phyloP scores from a whole-genome alignment of 2,888 invertebrate species.

The Tanytarsus gracilentus region DNA sequence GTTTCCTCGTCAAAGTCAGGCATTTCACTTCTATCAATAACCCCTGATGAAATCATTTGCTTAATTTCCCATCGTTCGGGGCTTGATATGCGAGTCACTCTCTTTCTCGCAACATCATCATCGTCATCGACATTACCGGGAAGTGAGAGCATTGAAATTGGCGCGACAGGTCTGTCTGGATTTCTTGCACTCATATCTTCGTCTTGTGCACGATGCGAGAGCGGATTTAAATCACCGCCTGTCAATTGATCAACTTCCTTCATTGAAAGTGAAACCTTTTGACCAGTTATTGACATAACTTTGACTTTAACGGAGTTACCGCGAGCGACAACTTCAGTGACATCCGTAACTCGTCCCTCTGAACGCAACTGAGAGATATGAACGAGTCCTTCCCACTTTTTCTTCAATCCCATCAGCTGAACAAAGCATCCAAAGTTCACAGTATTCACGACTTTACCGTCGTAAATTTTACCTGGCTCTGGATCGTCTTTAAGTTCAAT shows the following conservation, averaged over 20 bases:
- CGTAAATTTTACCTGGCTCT: conserved; percentile 76
- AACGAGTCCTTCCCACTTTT: conserved; percentile 90
- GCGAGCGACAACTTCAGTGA: conserved; percentile 83
- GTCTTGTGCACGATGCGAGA: conserved; percentile 55
- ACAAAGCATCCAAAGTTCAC: conserved; percentile 99
- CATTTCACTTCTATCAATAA: conserved; percentile 83
- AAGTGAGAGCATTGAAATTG: conserved; percentile 49
- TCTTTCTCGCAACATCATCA: conserved; percentile 70
- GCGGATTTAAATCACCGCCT: conserved; percentile 90
- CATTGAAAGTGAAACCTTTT: conserved; percentile 92
- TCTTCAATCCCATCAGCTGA: conserved; percentile 81
- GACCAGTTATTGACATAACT: conserved; percentile 85
- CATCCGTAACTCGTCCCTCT: conserved; percentile 89
- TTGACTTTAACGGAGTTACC: conserved; percentile 88
- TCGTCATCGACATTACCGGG: conserved; percentile 58
- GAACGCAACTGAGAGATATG: conserved; percentile 91
- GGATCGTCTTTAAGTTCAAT: conserved; percentile 53
- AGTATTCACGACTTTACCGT: conserved; percentile 88
- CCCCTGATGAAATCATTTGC: conserved; percentile 91
- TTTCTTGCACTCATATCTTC: conserved; percentile 59
- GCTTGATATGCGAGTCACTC: conserved; percentile 86
- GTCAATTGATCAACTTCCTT: conserved; percentile 95
- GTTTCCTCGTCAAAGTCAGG: conserved; percentile 98
- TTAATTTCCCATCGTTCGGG: conserved; percentile 98
- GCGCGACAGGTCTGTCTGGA: conserved; percentile 77